phyloP scores from a whole-genome alignment of 2,888 invertebrate genomes.

The Campaea margaritaria region DNA sequence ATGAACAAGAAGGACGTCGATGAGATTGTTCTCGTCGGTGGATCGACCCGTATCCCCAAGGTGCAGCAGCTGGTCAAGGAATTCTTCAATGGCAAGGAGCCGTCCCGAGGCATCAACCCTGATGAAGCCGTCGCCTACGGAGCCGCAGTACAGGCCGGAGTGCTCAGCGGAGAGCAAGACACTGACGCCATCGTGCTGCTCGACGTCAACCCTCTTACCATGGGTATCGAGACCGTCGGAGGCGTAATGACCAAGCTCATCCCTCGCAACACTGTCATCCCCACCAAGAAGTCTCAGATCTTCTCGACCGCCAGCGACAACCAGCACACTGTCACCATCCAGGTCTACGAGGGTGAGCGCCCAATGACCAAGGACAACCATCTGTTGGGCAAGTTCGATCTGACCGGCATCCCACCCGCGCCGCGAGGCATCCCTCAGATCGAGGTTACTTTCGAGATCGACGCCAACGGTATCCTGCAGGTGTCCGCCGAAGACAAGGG shows the following conservation, averaged over 20 bases:
- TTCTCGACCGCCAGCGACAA: conserved; percentile 99
- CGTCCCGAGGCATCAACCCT: conserved; percentile 98
- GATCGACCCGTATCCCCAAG: conserved; percentile 99
- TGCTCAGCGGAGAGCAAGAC: conserved; percentile 98
- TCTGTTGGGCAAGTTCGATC: conserved; percentile 98
- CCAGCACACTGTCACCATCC: conserved; percentile 99
- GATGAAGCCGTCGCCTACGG: conserved; percentile 99
- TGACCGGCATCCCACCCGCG: conserved; percentile 98
- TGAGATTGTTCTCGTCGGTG: conserved; percentile 99
- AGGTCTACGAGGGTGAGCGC: conserved; percentile 99
- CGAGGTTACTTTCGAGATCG: conserved; percentile 97
- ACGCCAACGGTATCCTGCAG: conserved; percentile 97
- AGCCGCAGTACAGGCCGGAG: conserved; percentile 99
- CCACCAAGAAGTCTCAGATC: conserved; percentile 99
- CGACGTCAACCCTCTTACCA: conserved; percentile 99
- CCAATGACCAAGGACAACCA: conserved; percentile 99
- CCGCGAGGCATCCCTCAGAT: conserved; percentile 97
- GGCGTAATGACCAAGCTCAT: conserved; percentile 99
- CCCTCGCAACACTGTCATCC: conserved; percentile 98
- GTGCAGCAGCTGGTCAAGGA: conserved; percentile 97
- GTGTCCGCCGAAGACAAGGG: conserved; percentile 99
- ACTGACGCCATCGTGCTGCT: conserved; percentile 98
- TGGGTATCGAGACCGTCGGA: conserved; percentile 99
- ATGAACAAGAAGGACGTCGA: conserved; percentile 99
- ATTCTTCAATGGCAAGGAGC: conserved; percentile 99